Percentiles rank a stretch among this genome's conserved stretches.
Conservation (phyloP, 2,888 invertebrate species). For the Acleris literana region DNA sequence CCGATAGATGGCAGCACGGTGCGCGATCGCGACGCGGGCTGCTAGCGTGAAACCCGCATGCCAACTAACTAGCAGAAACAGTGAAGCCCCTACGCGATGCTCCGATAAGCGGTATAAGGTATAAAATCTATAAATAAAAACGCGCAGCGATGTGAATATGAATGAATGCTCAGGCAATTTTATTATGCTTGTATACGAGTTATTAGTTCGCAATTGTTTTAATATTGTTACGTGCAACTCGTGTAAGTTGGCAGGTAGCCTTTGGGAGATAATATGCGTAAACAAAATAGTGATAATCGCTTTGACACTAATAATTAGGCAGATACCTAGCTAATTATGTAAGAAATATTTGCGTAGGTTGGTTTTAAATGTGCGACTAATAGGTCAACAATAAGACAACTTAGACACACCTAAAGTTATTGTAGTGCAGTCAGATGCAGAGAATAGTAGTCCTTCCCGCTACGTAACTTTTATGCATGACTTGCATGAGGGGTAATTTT, state of each 20-base stretch:
- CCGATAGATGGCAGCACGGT: conserved; percentile 67
- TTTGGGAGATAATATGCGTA: conserved; percentile 8
- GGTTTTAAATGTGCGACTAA: too few species aligned
- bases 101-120: conserved; percentile 79
- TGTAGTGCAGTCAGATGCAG: too few species aligned
- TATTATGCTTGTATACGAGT: conserved; percentile 25
- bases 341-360: too few species aligned
- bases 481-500: too few species aligned
- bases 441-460: too few species aligned
- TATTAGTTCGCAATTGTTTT: conserved; percentile 25
- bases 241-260: neutral
- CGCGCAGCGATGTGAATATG: conserved; percentile 68
- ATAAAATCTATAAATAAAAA: conserved; percentile 67
- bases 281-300: neutral
- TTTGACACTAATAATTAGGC: conserved; percentile 15
- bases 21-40: conserved; percentile 59
- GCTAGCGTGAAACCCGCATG: conserved; percentile 72
- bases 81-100: conserved; percentile 63
- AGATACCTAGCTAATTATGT: conserved; percentile 3
- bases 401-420: too few species aligned
- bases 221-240: conserved; percentile 11
- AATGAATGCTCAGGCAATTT: conserved; percentile 60
- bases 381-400: too few species aligned
- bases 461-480: too few species aligned
- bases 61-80: conserved; percentile 62